Evolutionary conservation across 1,140 invertebrate genomes (phyloP).

Genomic region (Heliconius congener): DNA sequence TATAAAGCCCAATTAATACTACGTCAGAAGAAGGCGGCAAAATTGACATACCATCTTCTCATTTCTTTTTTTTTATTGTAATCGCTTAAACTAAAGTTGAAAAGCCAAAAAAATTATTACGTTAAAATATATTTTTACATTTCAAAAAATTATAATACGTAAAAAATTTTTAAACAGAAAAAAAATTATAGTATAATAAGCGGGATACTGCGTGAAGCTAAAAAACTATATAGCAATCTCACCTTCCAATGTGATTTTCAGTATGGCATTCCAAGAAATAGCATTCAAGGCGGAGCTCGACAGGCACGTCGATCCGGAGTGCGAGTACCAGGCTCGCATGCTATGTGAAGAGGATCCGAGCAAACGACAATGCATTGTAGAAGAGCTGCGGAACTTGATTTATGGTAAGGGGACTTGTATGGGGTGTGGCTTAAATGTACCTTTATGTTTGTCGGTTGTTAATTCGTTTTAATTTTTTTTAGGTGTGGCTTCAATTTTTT

Average conservation of each 20-base stretch:
- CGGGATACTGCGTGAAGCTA: neutral
- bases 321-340: conserved; percentile 55
- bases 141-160: no score
- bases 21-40: no score
- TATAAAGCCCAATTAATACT: no score
- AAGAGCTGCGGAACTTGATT: conserved; percentile 61
- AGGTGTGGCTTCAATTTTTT: neutral
- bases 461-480: neutral
- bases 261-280: conserved; percentile 59
- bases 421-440: neutral
- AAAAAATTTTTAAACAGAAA: no score
- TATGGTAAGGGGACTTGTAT: conserved; percentile 47
- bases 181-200: no score
- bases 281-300: conserved; percentile 63
- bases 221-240: neutral
- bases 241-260: conserved; percentile 15
- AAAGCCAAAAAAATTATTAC: no score
- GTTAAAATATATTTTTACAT: no score
- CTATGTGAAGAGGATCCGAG: conserved; percentile 56
- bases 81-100: no score
- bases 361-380: conserved; percentile 45
- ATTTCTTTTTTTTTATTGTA: no score
- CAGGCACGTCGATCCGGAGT: conserved; percentile 60
- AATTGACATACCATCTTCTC: no score
- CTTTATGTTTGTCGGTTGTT: neutral